phyloP scores from a whole-genome alignment of 2,888 invertebrate genomes.

The Drosophila limbata region DNA sequence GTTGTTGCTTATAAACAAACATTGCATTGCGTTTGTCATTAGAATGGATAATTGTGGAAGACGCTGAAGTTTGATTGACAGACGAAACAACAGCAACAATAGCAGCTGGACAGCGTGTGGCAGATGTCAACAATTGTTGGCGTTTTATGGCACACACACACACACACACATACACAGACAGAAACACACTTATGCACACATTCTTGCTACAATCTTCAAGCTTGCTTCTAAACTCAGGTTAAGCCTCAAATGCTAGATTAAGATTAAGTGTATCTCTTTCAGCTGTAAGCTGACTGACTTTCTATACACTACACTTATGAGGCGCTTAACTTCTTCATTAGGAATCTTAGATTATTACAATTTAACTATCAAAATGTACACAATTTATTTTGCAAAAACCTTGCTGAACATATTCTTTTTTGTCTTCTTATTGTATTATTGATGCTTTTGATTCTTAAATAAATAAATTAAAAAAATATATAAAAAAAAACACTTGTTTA shows the following conservation, averaged over 20 bases:
- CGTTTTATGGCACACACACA: conserved; percentile 42
- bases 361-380: too few relatives aligned
- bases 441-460: too few relatives aligned
- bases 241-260: conserved; percentile 59
- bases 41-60: conserved; percentile 78
- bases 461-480: too few relatives aligned
- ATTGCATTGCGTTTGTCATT: conserved; percentile 70
- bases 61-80: conserved; percentile 56
- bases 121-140: conserved; percentile 77
- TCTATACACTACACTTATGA: conserved; percentile 7
- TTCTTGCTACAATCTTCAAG: conserved; percentile 40
- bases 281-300: conserved; percentile 21
- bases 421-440: too few relatives aligned
- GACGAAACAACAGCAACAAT: conserved; percentile 13
- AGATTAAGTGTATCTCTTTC: conserved; percentile 53
- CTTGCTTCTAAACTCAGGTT: conserved; percentile 20
- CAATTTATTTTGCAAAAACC: too few relatives aligned
- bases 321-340: not conserved
- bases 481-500: too few relatives aligned
- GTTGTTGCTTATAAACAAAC: conserved; percentile 54
- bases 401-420: too few relatives aligned
- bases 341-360: not conserved
- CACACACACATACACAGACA: conserved; percentile 15
- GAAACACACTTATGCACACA: conserved; percentile 8
- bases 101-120: conserved; percentile 59